A percentile compares a stretch with the other conserved stretches of the same genome.
Evolutionary conservation across 2,797 vertebrate species (phyloP).

Genomic region (Arctocebus calabarensis): DNA sequence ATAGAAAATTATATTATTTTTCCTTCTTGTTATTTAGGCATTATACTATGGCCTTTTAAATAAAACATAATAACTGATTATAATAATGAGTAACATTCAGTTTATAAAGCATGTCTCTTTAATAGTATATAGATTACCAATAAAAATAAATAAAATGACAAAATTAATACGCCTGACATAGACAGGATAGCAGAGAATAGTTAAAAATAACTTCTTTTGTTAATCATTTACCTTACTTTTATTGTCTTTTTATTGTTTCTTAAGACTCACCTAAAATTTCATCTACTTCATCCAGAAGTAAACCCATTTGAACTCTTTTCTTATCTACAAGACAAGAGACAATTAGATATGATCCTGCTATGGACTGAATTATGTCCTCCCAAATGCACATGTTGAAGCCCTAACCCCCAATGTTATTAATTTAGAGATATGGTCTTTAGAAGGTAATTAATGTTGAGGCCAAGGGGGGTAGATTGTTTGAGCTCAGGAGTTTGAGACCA

Average conservation of each 20-base stretch:
- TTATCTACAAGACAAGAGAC: slow-evolving; percentile 55
- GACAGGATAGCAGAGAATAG: slow-evolving; percentile 4
- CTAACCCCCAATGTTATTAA: neutral
- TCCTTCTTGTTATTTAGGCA: neutral
- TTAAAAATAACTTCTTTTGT: slow-evolving; percentile 19
- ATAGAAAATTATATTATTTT: slow-evolving; percentile 5
- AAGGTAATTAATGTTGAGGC: neutral
- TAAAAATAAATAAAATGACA: neutral
- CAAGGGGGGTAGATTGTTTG: too few relatives aligned
- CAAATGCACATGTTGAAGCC: neutral
- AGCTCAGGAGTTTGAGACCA: too few relatives aligned
- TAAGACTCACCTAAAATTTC: slow-evolving; percentile 66
- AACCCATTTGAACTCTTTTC: neutral
- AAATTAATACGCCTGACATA: neutral
- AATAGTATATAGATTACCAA: neutral
- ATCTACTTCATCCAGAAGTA: slow-evolving; percentile 55
- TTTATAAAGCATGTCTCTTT: slow-evolving; percentile 17
- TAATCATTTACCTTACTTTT: slow-evolving; percentile 27
- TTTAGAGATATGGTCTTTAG: neutral
- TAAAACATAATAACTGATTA: slow-evolving; percentile 21
- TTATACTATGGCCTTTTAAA: neutral
- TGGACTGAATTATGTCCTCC: neutral
- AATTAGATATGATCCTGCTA: neutral
- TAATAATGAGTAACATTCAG: neutral
- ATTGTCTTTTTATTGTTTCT: neutral